Conservation (phyloP, 2,888 invertebrate species). For the Leucoptera coffeella region DNA sequence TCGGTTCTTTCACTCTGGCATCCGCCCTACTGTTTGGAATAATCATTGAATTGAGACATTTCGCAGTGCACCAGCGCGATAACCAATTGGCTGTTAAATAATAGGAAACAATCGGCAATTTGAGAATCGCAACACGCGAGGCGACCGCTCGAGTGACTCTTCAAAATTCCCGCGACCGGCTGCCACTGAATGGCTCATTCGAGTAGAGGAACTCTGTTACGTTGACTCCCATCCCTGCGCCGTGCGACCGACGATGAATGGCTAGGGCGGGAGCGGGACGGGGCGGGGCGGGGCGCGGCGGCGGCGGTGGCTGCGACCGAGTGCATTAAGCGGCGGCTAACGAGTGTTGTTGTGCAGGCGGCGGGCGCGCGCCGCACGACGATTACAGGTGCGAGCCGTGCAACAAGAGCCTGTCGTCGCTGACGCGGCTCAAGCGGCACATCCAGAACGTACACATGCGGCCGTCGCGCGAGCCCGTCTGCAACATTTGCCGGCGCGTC, state of each 20-base stretch:
- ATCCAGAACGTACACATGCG: slow-evolving; percentile 90
- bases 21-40: no score
- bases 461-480: slow-evolving; percentile 84
- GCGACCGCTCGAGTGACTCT: no score
- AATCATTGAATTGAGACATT: no score
- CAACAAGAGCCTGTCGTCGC: slow-evolving; percentile 84
- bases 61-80: slow-evolving; percentile 1
- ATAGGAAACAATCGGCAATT: no score
- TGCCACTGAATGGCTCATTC: no score
- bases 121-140: no score
- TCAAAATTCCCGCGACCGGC: no score
- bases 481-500: slow-evolving; percentile 88
- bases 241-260: no score
- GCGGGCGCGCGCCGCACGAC: slow-evolving; percentile 71
- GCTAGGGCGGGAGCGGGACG: background rate
- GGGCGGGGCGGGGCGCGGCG: slow-evolving; percentile 35
- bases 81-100: slow-evolving; percentile 24
- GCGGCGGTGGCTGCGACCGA: slow-evolving; percentile 50
- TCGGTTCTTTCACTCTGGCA: background rate
- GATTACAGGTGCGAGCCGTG: slow-evolving; percentile 88
- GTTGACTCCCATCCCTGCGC: background rate
- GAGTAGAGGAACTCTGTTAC: background rate
- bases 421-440: slow-evolving; percentile 84
- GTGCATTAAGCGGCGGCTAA: slow-evolving; percentile 53
- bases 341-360: slow-evolving; percentile 60